Conservation (phyloP, 2,113 vertebrate genomes). For the Nothocercus julius region DNA sequence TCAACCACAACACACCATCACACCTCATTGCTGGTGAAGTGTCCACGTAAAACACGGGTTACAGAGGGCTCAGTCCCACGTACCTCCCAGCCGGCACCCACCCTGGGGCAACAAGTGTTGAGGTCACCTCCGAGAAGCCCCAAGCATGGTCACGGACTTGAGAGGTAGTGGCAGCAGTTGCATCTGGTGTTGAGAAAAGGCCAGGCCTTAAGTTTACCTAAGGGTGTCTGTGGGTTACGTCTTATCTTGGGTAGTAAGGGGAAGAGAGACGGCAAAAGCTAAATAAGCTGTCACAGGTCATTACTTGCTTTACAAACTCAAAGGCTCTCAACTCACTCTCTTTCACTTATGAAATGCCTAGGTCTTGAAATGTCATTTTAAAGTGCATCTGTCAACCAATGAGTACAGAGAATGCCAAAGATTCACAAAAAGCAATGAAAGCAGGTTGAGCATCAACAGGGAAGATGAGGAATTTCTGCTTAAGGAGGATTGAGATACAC, state of each 20-base stretch:
- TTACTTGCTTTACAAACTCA: neutral
- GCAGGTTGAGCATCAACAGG: neutral
- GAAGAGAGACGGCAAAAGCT: neutral
- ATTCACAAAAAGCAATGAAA: neutral
- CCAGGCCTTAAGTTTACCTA: neutral
- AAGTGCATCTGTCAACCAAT: neutral
- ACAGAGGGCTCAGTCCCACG: neutral
- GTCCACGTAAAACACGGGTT: neutral
- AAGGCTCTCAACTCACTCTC: neutral
- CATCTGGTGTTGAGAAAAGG: neutral
- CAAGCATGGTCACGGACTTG: fast-evolving
- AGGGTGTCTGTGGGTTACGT: fast-evolving
- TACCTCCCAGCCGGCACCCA: neutral
- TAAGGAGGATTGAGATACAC: neutral
- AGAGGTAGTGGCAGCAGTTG: neutral
- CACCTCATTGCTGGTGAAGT: neutral
- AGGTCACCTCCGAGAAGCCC: fast-evolving
- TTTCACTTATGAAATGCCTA: neutral
- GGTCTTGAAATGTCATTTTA: neutral
- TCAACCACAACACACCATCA: neutral
- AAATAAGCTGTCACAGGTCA: neutral
- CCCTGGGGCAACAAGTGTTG: fast-evolving
- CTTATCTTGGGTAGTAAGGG: neutral
- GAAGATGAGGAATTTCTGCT: neutral
- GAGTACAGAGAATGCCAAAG: neutral